Evolutionary conservation across 30 jellyfish, hydroid and myxozoan species (phyloP), one percentile per base, ranked within the genome.

Genomic region (Aurelia coerulea): DNA sequence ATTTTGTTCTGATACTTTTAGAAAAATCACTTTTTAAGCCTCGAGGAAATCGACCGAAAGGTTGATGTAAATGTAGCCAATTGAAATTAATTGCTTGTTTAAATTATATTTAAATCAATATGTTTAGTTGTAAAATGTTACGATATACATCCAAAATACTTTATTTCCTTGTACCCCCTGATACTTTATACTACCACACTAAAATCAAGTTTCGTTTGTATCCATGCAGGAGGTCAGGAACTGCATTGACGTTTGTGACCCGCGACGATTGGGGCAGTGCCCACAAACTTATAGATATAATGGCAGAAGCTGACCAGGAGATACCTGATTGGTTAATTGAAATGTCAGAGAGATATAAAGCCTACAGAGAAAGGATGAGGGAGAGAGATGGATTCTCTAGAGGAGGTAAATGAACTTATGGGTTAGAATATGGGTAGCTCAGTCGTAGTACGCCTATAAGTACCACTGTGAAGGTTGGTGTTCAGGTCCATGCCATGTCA

Each of bases 241-340:
- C 90, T 51, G 98, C 99, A 4, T 88, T 96, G 42, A 81, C 99
- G 15, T 96, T 96, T 70, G 89, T 96, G 41, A 87, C 98, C 74
- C 83, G 97, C 2, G 98, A 96, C 31, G 98, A 96, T 73, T 96
- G 99, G 99, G 76, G 87, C 37, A 97, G 92, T 73, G 99, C 97
- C 50, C 95, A 92, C 68, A 81, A 88, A 74, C 65, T 90, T 70
- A 86, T 96, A 15, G 97, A 95, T 29, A 90, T 96, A 16, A 73
- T 96, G 92, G 84, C 85, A 33, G 99, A 96, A 81, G 98, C 99
- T 0, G 81, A 97, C 29, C 99, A 96, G 80, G 98, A 86, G 39
- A 73, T 96, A 12, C 99, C 99, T 62, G 97, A 90, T 41, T 98
- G 96, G 90, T 63, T 96, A 32, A 63, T 86, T 39, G 92, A 78